These are phyloP conservation scores for Parotocinclus haroldoi DNA, from an alignment of 2,797 vertebrate species.

Conservation along the genomic window DNA sequence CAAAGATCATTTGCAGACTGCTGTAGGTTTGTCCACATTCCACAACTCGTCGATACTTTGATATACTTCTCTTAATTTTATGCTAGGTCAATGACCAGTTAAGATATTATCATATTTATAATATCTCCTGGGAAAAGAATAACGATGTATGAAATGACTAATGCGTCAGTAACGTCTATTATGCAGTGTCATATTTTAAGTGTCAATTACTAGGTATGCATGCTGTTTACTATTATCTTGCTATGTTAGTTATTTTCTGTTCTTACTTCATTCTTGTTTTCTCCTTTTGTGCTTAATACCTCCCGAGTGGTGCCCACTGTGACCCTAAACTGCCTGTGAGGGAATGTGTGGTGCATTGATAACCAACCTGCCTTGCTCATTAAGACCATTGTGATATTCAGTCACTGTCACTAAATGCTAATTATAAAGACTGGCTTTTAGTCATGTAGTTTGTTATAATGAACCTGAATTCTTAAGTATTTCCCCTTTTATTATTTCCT, in stretches of 20 bases:
- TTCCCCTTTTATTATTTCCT: conserved; percentile 18
- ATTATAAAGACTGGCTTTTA: conserved; percentile 46
- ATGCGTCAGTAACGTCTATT: neutral
- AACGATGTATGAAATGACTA: conserved; percentile 10
- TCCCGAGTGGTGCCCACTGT: conserved; percentile 39
- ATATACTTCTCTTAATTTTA: too few species aligned
- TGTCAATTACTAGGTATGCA: too few species aligned
- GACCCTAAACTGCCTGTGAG: conserved; percentile 47
- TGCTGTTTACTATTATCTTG: too few species aligned
- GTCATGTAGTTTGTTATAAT: conserved; percentile 25
- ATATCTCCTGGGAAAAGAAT: conserved; percentile 2
- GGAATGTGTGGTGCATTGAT: conserved; percentile 42
- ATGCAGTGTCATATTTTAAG: too few species aligned
- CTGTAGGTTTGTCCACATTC: too few species aligned
- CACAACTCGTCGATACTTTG: too few species aligned
- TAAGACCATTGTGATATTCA: conserved; percentile 38
- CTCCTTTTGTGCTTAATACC: neutral
- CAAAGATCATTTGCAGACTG: too few species aligned
- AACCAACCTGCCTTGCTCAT: conserved; percentile 32
- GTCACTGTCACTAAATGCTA: conserved; percentile 51
- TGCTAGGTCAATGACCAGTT: neutral
- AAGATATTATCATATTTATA: conserved; percentile 4
- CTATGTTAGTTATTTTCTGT: too few species aligned
- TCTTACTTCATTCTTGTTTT: neutral
- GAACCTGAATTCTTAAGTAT: conserved; percentile 12